phyloP scores from a whole-genome alignment of 2,888 invertebrate species.

The Drosophila emarginata region DNA sequence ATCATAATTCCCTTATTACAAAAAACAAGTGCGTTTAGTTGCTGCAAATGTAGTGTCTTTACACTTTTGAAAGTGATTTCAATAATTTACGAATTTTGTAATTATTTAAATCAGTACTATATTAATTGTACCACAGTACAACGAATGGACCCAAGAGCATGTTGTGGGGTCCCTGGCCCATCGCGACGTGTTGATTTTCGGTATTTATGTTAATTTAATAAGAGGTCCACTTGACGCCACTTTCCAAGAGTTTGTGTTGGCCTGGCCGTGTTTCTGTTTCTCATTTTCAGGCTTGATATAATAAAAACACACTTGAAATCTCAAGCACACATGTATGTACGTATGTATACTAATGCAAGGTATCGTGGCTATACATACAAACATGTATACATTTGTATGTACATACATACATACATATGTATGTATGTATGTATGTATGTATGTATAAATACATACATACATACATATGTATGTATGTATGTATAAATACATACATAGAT shows the following conservation, averaged over 20 bases:
- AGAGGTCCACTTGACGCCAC: constrained; percentile 60
- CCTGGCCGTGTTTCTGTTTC: constrained; percentile 29
- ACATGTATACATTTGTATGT: background rate
- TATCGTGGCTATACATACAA: background rate
- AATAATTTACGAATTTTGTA: too few species aligned
- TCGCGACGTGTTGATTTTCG: constrained; percentile 34
- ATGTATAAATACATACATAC: background rate
- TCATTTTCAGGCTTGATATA: constrained; percentile 52
- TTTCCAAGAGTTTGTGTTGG: constrained; percentile 38
- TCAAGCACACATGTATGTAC: background rate
- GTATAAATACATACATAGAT: background rate
- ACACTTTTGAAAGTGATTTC: too few species aligned
- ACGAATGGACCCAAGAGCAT: background rate
- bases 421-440: background rate
- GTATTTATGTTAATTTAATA: constrained; percentile 52
- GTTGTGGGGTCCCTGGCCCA: constrained; percentile 38
- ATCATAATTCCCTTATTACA: too few species aligned
- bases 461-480: background rate
- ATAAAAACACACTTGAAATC: constrained; percentile 52
- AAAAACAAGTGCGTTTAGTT: too few species aligned
- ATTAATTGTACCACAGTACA: background rate
- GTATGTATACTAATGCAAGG: too few species aligned
- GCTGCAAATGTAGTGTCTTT: too few species aligned
- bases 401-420: background rate
- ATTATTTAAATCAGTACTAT: too few species aligned